Evolutionary conservation across 2,113 vertebrate species (phyloP).

Genomic region (Neotragus moschatus): DNA sequence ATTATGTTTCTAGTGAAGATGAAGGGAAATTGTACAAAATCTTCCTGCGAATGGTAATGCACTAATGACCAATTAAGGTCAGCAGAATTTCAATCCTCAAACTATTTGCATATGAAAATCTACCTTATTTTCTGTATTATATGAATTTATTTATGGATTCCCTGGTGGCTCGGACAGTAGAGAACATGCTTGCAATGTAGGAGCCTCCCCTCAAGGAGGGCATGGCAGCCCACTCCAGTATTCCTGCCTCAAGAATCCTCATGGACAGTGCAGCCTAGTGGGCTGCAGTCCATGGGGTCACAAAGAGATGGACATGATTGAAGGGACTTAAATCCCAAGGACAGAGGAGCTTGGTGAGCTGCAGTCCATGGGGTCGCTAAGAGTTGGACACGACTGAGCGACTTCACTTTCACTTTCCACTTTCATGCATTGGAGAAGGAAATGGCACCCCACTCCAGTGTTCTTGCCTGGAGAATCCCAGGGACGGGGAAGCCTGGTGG

Average conservation of each 20-base stretch:
- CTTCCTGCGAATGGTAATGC: background rate
- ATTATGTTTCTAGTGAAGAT: background rate
- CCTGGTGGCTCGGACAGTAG: background rate
- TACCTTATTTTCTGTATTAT: background rate
- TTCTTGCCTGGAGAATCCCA: no score
- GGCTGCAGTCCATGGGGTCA: background rate
- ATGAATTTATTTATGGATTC: background rate
- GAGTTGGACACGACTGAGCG: no score
- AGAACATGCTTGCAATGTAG: background rate
- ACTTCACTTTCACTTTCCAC: no score
- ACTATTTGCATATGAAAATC: background rate
- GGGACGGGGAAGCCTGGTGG: no score
- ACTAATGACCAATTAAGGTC: background rate
- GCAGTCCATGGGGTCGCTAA: no score
- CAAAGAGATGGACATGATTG: background rate
- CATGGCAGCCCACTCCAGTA: background rate
- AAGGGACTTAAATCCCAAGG: background rate
- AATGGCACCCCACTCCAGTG: no score
- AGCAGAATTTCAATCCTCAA: constrained; percentile 14
- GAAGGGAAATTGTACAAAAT: background rate
- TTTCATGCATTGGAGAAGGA: no score
- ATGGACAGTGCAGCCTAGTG: background rate
- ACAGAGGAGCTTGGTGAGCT: no score
- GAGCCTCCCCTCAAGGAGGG: background rate
- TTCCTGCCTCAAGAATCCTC: background rate